Base-by-base conservation (phyloP, 2,113 vertebrate species). In the Odontesthes bonariensis region DNA sequence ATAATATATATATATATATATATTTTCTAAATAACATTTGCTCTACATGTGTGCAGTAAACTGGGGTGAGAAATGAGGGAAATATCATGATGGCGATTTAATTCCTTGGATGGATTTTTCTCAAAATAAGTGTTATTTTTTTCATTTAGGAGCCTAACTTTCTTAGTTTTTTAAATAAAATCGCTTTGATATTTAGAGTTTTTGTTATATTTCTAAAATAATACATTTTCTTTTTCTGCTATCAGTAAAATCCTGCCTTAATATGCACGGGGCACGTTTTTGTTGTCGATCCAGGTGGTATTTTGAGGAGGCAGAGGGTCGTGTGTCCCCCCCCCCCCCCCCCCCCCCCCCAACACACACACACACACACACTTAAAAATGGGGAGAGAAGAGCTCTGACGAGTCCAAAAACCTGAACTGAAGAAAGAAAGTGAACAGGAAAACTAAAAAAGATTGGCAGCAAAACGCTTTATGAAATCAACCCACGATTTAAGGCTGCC, bases 261-360 rank as follows among this genome's bases (percentile, higher is more conserved):
- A 62, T 46, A 69, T 13, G 54, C 55, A 53, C 62, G 0, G 8
- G 46, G 19, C 5, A 49, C 13, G 19, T 19, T n/a, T 81, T 42
- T 73, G 52, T 69, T 81, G 46, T 17, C 78, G 55, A 83, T 79
- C 71, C 63, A 81, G 51, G 69, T 69, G 73, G 64, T 57, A 73
- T 33, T 11, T 49, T 53, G 23, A 56, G 65, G 67, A 59, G 47
- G 60, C 2, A 2, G 74, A 57, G 58, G 35, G 35, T 35, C n/a
- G n/a, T 55, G 16, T 68, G 19, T 20, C 27, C 3, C 13, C 17
- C 14, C 16, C 16, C 14, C 46, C 6, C 3, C 14, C 46, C 4
- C 46, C 6, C 17, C 14, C 46, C 16, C 17, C 46, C 17, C 6
- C 6, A 47, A 47, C 46, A 14, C 16, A 3, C 46, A 47, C 14